Base-by-base conservation (phyloP, 2,888 invertebrate species). In the Agriotes lineatus region DNA sequence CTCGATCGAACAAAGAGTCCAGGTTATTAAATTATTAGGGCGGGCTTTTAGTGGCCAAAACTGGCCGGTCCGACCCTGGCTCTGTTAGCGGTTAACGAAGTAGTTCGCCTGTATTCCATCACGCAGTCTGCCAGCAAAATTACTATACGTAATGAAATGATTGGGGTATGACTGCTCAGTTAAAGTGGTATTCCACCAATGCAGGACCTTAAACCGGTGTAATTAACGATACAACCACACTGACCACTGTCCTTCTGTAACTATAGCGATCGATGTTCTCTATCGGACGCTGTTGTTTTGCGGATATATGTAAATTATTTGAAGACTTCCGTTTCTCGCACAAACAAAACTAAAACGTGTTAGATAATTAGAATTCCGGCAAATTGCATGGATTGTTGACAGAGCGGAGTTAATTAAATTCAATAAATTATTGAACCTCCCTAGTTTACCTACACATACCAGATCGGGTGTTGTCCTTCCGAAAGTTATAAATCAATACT, bases 201-300 rank as follows among this genome's bases (percentile, higher is more conserved):
- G 59, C 10, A 59, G 59, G 67, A 71, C 67, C 69, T 65, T 65
- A 67, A 69, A 67, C 71, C 65, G 56, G 61, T 61, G 20, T 70
- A 73, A 73, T 72, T 60, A 72, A 70, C 69, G 70, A 73, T 66
- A 68, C 66, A 67, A 66, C 73, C 73, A 48, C 64, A 66, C 44
- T 70, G 42, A 60, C 52, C 56, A 66, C 30, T 56, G 37, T 61
- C 66, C 65, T 70, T 37, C 69, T 71, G 58, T 69, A 74, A 74
- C 71, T 73, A 70, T 66, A 60, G 33, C 56, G 60, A 67, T 68
- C 68, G 68, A 73, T 72, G 71, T 62, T 52, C 52, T 12, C 56
- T 54, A 52, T 57, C 45, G 64, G 56, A 62, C 59, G 67, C 39
- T 56, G 19, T 39, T 56, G 56, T 39, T 35, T 35, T 39, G 22